phyloP scores from a whole-genome alignment of 2,113 vertebrate genomes.

The Oostethus manadensis region DNA sequence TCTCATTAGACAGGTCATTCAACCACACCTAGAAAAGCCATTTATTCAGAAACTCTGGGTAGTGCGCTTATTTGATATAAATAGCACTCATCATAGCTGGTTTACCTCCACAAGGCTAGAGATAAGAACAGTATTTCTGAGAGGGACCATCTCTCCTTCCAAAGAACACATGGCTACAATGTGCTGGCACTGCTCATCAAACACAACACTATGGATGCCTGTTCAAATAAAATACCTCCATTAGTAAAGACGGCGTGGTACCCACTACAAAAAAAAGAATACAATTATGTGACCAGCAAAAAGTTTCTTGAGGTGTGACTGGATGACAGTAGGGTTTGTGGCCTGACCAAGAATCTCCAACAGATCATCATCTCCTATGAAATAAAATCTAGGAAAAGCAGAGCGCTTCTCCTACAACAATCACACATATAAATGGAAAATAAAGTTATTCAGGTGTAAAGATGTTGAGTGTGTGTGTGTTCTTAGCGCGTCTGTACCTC shows the following conservation, averaged over 20 bases:
- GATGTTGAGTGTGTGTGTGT: background rate
- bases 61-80: background rate
- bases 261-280: background rate
- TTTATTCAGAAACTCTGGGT: background rate
- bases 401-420: slow-evolving; percentile 88
- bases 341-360: slow-evolving; percentile 95
- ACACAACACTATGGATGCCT: slow-evolving; percentile 92
- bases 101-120: slow-evolving; percentile 89
- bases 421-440: slow-evolving; percentile 4
- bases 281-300: slow-evolving; percentile 82
- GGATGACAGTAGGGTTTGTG: slow-evolving; percentile 88
- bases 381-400: slow-evolving; percentile 95
- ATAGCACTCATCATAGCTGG: background rate
- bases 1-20: slow-evolving; percentile 82
- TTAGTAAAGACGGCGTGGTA: background rate
- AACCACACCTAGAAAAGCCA: slow-evolving; percentile 80
- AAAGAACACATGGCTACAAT: slow-evolving; percentile 92
- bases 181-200: slow-evolving; percentile 84
- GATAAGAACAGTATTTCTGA: slow-evolving; percentile 83
- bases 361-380: slow-evolving; percentile 95
- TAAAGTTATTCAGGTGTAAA: background rate
- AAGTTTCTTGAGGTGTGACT: slow-evolving; percentile 94
- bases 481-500: slow-evolving; percentile 74
- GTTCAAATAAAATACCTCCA: slow-evolving; percentile 11
- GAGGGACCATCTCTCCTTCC: slow-evolving; percentile 87